Percentiles rank a stretch among this genome's conserved stretches.
These are phyloP conservation scores for Myotis vivesi DNA, from an alignment of 2,797 vertebrate genomes.

Conservation along the genomic window DNA sequence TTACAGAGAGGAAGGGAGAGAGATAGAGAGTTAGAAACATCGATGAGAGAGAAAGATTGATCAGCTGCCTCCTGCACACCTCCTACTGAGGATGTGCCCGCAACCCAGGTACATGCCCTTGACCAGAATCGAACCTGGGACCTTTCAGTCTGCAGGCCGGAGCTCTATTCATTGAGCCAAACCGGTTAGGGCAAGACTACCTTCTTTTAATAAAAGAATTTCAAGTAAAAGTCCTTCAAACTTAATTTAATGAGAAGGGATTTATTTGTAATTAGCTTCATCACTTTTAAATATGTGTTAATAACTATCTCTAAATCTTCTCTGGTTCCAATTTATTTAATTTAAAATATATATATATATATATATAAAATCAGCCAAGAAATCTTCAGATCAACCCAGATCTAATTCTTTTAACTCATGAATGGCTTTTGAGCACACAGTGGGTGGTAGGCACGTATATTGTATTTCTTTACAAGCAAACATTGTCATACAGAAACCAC, in stretches of 20 bases:
- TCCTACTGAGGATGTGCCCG: no score
- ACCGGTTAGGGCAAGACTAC: no score
- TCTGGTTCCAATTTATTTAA: neutral
- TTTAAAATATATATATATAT: neutral
- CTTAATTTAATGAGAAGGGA: conserved; percentile 50
- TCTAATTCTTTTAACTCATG: neutral
- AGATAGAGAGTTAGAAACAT: no score
- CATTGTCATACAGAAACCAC: neutral
- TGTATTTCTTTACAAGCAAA: neutral
- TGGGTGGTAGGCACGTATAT: neutral
- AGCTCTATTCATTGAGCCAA: no score
- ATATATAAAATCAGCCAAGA: neutral
- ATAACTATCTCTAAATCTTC: conserved; percentile 42
- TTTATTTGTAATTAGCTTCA: conserved; percentile 51
- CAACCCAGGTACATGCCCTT: no score
- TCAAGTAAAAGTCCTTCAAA: conserved; percentile 39
- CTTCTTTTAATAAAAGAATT: conserved; percentile 29
- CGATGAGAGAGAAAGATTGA: no score
- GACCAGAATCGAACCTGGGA: no score
- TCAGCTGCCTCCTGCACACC: no score
- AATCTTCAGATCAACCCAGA: neutral
- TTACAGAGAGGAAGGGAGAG: no score
- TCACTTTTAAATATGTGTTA: conserved; percentile 39
- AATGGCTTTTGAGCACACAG: neutral
- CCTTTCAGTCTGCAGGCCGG: no score